phyloP scores from a whole-genome alignment of 2,888 invertebrate species.

The Dione vanillae region DNA sequence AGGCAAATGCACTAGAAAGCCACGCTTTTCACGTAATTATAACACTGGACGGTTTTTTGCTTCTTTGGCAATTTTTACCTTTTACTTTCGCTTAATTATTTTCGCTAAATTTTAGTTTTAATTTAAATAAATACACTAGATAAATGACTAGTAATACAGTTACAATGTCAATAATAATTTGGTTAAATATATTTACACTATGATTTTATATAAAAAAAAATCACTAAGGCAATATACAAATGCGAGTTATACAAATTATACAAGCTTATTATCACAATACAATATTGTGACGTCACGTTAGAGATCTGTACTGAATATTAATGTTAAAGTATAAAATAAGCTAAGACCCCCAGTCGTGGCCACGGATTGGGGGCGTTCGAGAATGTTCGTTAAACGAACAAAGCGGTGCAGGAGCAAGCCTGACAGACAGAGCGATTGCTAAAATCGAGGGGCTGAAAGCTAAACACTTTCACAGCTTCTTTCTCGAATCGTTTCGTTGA shows the following conservation, averaged over 20 bases:
- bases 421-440: constrained; percentile 77
- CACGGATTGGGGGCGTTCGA: constrained; percentile 78
- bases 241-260: constrained; percentile 63
- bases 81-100: constrained; percentile 49
- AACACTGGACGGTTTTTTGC: constrained; percentile 48
- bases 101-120: constrained; percentile 43
- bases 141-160: constrained; percentile 82
- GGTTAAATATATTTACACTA: constrained; percentile 55
- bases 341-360: constrained; percentile 74
- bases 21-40: constrained; percentile 21
- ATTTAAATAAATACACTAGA: constrained; percentile 81
- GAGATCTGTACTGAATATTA: constrained; percentile 81
- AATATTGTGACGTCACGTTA: constrained; percentile 81
- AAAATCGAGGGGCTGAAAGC: constrained; percentile 66
- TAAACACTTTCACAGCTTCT: constrained; percentile 59
- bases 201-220: constrained; percentile 52
- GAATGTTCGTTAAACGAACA: constrained; percentile 70
- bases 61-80: constrained; percentile 61
- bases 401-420: constrained; percentile 76
- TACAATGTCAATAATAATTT: constrained; percentile 68
- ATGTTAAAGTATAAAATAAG: constrained; percentile 63
- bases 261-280: constrained; percentile 73
- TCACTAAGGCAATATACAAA: constrained; percentile 69
- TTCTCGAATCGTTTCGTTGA: constrained; percentile 81
- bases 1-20: constrained; percentile 25